These are phyloP conservation scores for Brachionus rotundiformis DNA, from an alignment of 1,140 invertebrate species.

Conservation along the genomic window DNA sequence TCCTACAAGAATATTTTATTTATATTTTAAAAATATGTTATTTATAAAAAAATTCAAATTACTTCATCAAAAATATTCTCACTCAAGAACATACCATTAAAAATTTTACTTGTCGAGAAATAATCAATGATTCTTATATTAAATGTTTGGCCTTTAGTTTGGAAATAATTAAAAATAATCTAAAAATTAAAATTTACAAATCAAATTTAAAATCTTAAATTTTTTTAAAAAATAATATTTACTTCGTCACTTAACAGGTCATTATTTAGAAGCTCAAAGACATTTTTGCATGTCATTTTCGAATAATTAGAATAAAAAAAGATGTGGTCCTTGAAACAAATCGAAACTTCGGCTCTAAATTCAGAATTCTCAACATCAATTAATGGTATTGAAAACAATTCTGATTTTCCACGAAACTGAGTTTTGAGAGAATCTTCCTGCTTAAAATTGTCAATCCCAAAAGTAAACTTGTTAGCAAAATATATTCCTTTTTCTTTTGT, in stretches of 20 bases:
- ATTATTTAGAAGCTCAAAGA: neutral
- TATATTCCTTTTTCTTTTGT: neutral
- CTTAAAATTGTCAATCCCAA: neutral
- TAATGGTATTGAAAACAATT: neutral
- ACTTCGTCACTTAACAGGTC: neutral
- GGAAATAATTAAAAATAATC: neutral
- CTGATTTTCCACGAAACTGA: neutral
- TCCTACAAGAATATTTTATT: constrained; percentile 4
- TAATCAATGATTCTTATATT: constrained; percentile 6
- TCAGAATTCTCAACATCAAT: neutral
- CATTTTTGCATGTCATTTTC: constrained; percentile 2
- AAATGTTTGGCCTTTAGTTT: neutral
- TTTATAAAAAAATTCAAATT: constrained; percentile 2
- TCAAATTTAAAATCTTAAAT: neutral
- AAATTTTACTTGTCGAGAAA: neutral
- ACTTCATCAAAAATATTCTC: neutral
- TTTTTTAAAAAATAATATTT: neutral
- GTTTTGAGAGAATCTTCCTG: neutral
- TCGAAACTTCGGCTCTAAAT: neutral
- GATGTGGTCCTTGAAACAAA: constrained; percentile 13
- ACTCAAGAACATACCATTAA: neutral
- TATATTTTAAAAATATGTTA: neutral
- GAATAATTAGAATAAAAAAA: constrained; percentile 1
- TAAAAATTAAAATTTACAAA: neutral
- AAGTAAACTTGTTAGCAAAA: neutral